A percentile compares a stretch with the other conserved stretches of the same genome.
Evolutionary conservation across 2,113 vertebrate species (phyloP).

Genomic region (Oceanites oceanicus): DNA sequence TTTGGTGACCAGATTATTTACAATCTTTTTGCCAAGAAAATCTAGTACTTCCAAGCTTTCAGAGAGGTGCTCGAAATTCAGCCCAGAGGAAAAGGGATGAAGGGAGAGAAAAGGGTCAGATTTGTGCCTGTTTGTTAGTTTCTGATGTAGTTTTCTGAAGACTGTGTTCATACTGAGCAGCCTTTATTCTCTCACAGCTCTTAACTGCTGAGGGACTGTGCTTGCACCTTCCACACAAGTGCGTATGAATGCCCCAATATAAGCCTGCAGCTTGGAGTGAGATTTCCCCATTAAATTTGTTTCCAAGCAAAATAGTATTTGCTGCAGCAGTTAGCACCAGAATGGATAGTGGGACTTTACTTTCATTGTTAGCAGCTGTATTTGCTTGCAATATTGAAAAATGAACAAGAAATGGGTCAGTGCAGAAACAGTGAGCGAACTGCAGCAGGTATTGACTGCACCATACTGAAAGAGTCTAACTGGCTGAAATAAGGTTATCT

Average conservation of each 20-base stretch:
- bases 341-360: not conserved
- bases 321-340: not conserved
- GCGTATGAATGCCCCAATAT: not conserved
- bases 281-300: not conserved
- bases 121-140: not conserved
- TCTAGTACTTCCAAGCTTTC: not conserved
- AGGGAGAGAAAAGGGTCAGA: not conserved
- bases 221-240: not conserved
- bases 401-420: not conserved
- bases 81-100: not conserved
- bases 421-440: not conserved
- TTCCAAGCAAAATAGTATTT: not conserved
- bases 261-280: not conserved
- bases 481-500: not conserved
- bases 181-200: not conserved
- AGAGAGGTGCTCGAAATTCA: not conserved
- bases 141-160: not conserved
- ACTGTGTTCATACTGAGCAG: not conserved
- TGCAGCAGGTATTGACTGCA: not conserved
- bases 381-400: not conserved
- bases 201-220: not conserved
- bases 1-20: not conserved
- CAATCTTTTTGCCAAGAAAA: not conserved
- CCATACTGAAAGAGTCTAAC: not conserved
- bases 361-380: not conserved